Percentiles rank a stretch among this genome's conserved stretches.
These are phyloP conservation scores for Trichonephila inaurata DNA, from an alignment of 1,140 invertebrate species.

Conservation along the genomic window DNA sequence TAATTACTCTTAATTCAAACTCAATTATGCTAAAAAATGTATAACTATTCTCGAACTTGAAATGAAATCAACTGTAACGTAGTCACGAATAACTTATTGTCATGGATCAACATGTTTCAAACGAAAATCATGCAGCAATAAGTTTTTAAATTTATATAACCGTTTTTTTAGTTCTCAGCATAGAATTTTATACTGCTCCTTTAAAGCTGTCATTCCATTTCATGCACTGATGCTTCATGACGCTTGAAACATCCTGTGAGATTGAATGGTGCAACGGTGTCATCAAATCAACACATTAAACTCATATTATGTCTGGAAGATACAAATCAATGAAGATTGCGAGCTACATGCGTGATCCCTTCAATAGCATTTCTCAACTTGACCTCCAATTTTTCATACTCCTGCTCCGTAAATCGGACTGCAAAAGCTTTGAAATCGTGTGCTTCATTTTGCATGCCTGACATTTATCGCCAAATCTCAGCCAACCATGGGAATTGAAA, in stretches of 20 bases:
- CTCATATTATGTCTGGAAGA: not conserved
- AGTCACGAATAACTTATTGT: too few relatives aligned
- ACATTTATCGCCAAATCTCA: not conserved
- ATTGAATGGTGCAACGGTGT: not conserved
- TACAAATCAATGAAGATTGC: not conserved
- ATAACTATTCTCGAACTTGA: too few relatives aligned
- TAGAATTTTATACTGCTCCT: too few relatives aligned
- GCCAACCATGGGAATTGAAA: slow-evolving; percentile 2
- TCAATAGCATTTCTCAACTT: slow-evolving; percentile 22
- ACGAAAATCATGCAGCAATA: too few relatives aligned
- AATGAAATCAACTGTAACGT: too few relatives aligned
- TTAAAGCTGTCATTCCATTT: too few relatives aligned
- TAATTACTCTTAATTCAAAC: too few relatives aligned
- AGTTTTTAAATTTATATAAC: too few relatives aligned
- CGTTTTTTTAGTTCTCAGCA: too few relatives aligned
- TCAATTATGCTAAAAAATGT: too few relatives aligned
- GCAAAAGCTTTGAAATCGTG: not conserved
- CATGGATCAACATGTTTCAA: too few relatives aligned
- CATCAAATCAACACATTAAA: not conserved
- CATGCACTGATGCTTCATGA: not conserved
- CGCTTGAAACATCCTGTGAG: not conserved
- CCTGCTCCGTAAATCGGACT: not conserved
- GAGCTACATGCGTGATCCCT: not conserved
- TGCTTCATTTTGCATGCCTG: not conserved
- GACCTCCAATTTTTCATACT: not conserved